Conservation (phyloP, 2,797 vertebrate genomes). For the Stomatorhinus walkeri region DNA sequence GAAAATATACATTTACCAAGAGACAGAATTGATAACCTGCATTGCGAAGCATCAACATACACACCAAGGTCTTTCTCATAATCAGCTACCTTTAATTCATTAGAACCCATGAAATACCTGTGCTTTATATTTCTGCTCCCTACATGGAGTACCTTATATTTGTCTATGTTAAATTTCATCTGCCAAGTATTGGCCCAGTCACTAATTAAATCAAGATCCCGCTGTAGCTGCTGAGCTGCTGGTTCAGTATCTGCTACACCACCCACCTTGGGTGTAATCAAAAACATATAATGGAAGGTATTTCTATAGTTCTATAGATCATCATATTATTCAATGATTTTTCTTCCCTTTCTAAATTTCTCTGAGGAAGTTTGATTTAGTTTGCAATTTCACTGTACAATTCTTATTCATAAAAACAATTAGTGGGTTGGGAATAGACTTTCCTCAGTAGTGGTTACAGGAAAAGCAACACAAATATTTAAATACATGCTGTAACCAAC, state of each 20-base stretch:
- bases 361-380: background rate
- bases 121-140: too few species aligned
- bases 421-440: background rate
- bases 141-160: too few species aligned
- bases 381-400: background rate
- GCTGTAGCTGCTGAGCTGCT: too few species aligned
- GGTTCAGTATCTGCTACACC: too few species aligned
- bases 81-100: too few species aligned
- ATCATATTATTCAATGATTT: background rate
- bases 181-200: too few species aligned
- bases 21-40: background rate
- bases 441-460: background rate
- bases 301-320: background rate
- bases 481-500: conserved; percentile 14
- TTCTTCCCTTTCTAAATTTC: background rate
- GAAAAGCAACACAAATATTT: conserved; percentile 48
- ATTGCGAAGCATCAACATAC: too few species aligned
- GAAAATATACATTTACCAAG: background rate
- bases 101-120: too few species aligned
- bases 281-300: background rate
- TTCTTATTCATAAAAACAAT: background rate
- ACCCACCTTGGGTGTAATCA: background rate
- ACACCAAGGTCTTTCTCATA: too few species aligned
- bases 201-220: too few species aligned
- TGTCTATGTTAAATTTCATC: too few species aligned